Conservation (phyloP, 2,797 vertebrate species). For the Acanthurus tractus region DNA sequence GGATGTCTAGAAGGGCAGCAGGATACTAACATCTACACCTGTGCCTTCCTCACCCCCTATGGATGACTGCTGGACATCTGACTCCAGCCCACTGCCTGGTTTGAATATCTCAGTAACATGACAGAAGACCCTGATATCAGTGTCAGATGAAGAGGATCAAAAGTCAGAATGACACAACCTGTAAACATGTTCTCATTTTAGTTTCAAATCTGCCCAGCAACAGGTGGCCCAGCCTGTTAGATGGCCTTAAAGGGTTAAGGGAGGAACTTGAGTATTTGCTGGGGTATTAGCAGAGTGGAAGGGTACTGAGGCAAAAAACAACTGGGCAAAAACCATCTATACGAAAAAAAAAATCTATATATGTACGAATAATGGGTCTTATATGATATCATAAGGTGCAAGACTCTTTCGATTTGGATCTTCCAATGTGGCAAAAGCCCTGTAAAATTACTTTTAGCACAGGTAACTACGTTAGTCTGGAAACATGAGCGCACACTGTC, state of each 20-base stretch:
- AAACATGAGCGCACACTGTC: too few species aligned
- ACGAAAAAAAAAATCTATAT: too few species aligned
- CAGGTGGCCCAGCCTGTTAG: slow-evolving; percentile 14
- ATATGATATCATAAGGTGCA: too few species aligned
- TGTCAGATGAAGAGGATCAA: slow-evolving; percentile 4
- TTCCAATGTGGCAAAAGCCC: too few species aligned
- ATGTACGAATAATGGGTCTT: too few species aligned
- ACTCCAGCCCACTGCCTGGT: slow-evolving; percentile 29
- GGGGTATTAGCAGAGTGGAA: background rate
- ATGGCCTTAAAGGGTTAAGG: slow-evolving; percentile 10
- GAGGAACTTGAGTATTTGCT: slow-evolving; percentile 13
- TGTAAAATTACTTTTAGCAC: too few species aligned
- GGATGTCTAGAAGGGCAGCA: slow-evolving; percentile 42
- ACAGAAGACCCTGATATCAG: slow-evolving; percentile 32
- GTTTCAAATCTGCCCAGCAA: slow-evolving; percentile 64
- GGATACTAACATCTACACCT: slow-evolving; percentile 33
- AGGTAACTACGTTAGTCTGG: too few species aligned
- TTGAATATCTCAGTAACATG: slow-evolving; percentile 46
- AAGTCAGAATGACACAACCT: slow-evolving; percentile 52
- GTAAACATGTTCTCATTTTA: slow-evolving; percentile 50
- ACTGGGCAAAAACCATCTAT: slow-evolving; percentile 7
- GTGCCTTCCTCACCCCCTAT: slow-evolving; percentile 9
- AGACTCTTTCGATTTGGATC: too few species aligned
- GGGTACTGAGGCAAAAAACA: slow-evolving; percentile 20
- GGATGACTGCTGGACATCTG: slow-evolving; percentile 31